Evolutionary conservation across 30 jellyfish, hydroid and myxozoan species (phyloP), one percentile per base, ranked within the genome.

Genomic region (Cassiopea andromeda): DNA sequence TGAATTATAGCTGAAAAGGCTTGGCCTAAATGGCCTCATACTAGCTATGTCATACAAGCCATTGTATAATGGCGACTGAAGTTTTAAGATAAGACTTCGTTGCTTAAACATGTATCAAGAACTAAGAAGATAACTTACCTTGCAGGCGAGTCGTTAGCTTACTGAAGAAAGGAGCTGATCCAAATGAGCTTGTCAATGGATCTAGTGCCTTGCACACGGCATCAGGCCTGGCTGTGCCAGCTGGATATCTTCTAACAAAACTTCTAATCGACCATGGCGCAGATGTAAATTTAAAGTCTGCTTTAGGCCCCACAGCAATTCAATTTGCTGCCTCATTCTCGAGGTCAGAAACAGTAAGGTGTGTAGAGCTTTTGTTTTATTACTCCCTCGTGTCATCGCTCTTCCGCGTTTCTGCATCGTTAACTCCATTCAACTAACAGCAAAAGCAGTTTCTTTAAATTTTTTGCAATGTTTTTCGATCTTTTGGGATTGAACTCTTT

Each of bases 231-330:
- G 80, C 83, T 13, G 50, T 72, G 18, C 96, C 97, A 59, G 78
- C 92, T 70, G 98, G 97, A 18, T 85, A 92, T 59, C 77, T 83
- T 0, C 89, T 93, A 72, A 83, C 98, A 47, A 81, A 89, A 70
- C 89, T 89, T 10, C 85, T 93, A 15, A 71, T 93, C 16, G 98
- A 93, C 18, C 85, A 93, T 79, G 98, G 97, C 12, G 96, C 93
- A 10, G 95, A 93, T 71, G 90, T 97, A 1, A 85, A 89, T 48
- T 46, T 89, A 1, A 72, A 78, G 76, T 54, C 98, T n/a, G 80
- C 73, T 38, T 92, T 69, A 13, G 98, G 97, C 16, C 80, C 64
- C 13, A 93, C 98, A 66, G 96, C 98, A 1, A 85, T 93, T 54
- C 97, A 85, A 59, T 75, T 89, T 71, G 97, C 98, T 4, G 86